phyloP scores from a whole-genome alignment of 2,797 vertebrate genomes.

The Premnoplex brunnescens region DNA sequence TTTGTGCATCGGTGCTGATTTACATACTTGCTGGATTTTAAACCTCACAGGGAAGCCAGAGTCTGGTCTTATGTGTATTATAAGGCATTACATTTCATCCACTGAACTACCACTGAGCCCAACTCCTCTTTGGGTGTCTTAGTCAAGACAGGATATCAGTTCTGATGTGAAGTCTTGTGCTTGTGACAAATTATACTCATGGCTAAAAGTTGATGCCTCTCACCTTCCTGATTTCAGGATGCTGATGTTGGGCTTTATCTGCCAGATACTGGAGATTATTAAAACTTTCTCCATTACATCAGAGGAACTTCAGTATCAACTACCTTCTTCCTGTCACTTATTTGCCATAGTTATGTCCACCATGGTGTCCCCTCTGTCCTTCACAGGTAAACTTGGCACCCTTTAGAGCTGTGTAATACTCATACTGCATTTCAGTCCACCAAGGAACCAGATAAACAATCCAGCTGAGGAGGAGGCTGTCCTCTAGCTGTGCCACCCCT shows the following conservation, averaged over 20 bases:
- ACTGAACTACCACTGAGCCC: neutral
- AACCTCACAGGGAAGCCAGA: neutral
- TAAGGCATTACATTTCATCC: neutral
- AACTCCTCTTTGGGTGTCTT: neutral
- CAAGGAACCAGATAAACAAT: neutral
- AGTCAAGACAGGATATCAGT: neutral
- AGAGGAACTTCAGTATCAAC: neutral
- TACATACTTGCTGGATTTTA: neutral
- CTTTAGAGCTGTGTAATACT: neutral
- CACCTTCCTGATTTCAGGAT: neutral
- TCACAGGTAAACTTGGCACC: neutral
- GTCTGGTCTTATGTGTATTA: neutral
- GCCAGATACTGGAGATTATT: neutral
- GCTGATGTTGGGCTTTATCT: neutral
- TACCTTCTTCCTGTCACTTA: neutral
- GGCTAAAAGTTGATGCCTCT: neutral
- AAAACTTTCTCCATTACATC: neutral
- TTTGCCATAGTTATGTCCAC: neutral
- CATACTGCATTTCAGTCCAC: neutral
- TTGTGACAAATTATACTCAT: neutral
- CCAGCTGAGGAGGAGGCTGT: neutral
- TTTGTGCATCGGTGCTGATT: neutral
- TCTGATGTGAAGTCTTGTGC: neutral
- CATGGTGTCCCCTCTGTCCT: neutral
- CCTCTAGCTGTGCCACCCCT: neutral